These are phyloP conservation scores for Centropyge bicolor DNA, from an alignment of 2,797 vertebrate genomes.

Conservation along the genomic window DNA sequence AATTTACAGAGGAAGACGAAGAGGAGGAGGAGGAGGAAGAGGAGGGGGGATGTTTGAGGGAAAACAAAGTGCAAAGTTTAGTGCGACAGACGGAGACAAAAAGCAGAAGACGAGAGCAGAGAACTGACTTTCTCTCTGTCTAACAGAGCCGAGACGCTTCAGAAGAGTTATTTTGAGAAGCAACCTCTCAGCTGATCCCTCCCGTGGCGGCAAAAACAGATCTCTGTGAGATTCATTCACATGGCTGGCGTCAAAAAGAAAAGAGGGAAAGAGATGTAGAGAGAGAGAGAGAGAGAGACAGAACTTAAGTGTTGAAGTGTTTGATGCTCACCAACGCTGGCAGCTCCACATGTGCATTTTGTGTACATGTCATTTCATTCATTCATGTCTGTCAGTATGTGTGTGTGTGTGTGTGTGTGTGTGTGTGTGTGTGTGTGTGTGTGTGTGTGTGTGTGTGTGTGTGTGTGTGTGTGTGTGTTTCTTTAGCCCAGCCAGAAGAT, in stretches of 20 bases:
- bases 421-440: constrained; percentile 18
- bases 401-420: neutral
- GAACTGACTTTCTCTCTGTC: neutral
- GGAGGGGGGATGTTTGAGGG: neutral
- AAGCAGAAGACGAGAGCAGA: neutral
- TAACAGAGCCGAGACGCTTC: constrained; percentile 8
- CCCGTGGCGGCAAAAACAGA: neutral
- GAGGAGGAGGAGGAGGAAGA: neutral
- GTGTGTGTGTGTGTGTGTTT: neutral
- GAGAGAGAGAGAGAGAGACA: constrained; percentile 9
- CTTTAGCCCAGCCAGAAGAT: constrained; percentile 6
- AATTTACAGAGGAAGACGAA: constrained; percentile 15
- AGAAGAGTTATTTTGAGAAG: constrained; percentile 52
- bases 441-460: neutral
- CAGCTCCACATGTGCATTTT: constrained; percentile 15
- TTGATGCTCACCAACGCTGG: constrained; percentile 22
- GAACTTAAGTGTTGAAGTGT: constrained; percentile 52
- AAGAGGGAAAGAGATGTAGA: neutral
- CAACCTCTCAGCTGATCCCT: constrained; percentile 50
- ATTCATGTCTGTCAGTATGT: neutral
- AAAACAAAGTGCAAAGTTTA: constrained; percentile 59
- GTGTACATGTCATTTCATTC: constrained; percentile 7
- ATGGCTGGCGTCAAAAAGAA: constrained; percentile 11
- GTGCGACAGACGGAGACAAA: constrained; percentile 3
- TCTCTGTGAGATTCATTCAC: constrained; percentile 39